A percentile compares a stretch with the other conserved stretches of the same genome.
Evolutionary conservation across 2,888 invertebrate genomes (phyloP).

Genomic region (Hermaeophaga mercurialis): DNA sequence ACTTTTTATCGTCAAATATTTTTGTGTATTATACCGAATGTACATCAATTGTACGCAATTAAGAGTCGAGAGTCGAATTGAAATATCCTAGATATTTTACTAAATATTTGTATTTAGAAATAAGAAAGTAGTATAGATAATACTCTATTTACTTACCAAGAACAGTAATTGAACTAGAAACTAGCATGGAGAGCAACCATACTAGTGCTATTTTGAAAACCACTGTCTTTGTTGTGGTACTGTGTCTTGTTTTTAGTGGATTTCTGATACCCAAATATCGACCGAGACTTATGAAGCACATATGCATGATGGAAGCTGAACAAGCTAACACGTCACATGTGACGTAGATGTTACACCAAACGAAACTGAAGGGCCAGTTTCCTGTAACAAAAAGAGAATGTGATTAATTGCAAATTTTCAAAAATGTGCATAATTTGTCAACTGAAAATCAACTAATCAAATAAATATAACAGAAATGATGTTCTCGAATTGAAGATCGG

Average conservation of each 20-base stretch:
- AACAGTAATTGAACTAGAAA: conserved; percentile 84
- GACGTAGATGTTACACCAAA: conserved; percentile 93
- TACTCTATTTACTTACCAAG: conserved; percentile 75
- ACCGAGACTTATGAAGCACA: conserved; percentile 90
- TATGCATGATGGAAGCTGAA: conserved; percentile 93
- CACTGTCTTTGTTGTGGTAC: conserved; percentile 81
- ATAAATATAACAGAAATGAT: no score
- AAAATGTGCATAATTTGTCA: no score
- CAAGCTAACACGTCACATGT: conserved; percentile 96
- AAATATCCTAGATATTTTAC: no score
- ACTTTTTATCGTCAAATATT: no score
- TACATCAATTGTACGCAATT: no score
- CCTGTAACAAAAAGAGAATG: conserved; percentile 64
- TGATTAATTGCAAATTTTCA: no score
- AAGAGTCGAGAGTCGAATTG: no score
- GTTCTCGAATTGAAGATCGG: no score
- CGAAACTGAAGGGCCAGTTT: conserved; percentile 89
- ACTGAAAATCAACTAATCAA: no score
- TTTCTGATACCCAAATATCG: conserved; percentile 88
- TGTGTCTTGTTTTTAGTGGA: conserved; percentile 84
- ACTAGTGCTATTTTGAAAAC: conserved; percentile 89
- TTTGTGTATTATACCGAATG: no score
- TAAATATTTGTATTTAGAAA: no score
- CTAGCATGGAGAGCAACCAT: conserved; percentile 89
- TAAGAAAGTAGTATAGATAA: no score